Evolutionary conservation across 1,140 invertebrate genomes (phyloP).

Genomic region (Nasonia vitripennis): DNA sequence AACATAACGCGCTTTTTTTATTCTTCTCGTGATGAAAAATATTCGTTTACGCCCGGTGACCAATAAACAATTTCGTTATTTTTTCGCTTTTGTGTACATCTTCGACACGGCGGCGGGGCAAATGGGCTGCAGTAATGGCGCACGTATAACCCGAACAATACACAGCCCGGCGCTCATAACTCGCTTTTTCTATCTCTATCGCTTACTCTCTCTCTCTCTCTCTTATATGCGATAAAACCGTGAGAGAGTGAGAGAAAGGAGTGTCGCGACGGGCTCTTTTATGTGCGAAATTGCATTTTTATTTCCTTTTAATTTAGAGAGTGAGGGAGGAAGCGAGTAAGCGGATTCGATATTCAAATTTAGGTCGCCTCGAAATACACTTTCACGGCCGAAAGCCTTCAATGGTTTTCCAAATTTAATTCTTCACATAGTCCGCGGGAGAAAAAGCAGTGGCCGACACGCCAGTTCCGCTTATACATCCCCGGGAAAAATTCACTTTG

Average conservation of each 20-base stretch:
- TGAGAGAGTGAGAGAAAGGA: neutral
- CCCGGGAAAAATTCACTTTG: neutral
- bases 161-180: neutral
- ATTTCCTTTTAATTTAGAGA: conserved; percentile 42
- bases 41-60: neutral
- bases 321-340: neutral
- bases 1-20: neutral
- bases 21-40: too few relatives aligned
- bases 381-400: conserved; percentile 3
- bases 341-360: conserved; percentile 44
- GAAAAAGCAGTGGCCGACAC: neutral
- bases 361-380: conserved; percentile 35
- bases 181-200: neutral
- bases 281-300: conserved; percentile 36
- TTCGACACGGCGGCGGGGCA: too few relatives aligned
- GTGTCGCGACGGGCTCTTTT: neutral
- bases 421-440: neutral
- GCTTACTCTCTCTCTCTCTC: neutral
- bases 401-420: conserved; percentile 28
- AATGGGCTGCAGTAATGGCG: neutral
- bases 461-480: neutral
- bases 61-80: neutral
- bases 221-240: neutral
- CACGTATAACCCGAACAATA: neutral
- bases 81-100: neutral